These are phyloP conservation scores for Drosophila tropicalis DNA, from an alignment of 1,140 invertebrate species.

Conservation along the genomic window DNA sequence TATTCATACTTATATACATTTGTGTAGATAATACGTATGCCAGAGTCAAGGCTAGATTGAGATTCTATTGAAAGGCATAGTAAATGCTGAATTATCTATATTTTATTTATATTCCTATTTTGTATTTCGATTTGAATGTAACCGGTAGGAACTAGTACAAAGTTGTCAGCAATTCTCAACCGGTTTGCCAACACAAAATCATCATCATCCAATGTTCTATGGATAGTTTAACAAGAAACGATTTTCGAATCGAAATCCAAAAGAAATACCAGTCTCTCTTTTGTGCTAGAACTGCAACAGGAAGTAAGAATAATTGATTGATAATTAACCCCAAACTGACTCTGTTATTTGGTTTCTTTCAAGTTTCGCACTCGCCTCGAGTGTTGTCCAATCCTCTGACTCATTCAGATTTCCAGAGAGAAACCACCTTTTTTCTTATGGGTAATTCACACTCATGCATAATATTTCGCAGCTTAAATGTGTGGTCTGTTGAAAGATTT, in stretches of 20 bases:
- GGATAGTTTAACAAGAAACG: not conserved
- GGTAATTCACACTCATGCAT: slow-evolving; percentile 6
- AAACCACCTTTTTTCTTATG: slow-evolving; percentile 6
- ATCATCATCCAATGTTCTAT: not conserved
- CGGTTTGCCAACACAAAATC: slow-evolving; percentile 4
- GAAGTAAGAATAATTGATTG: slow-evolving; percentile 12
- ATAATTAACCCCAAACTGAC: slow-evolving; percentile 16
- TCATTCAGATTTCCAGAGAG: slow-evolving; percentile 12
- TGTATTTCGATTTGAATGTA: slow-evolving; percentile 14
- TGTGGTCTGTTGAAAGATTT: not conserved
- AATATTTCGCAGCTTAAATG: not conserved
- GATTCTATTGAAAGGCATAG: slow-evolving; percentile 6
- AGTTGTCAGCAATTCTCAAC: slow-evolving; percentile 5
- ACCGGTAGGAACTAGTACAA: slow-evolving; percentile 5
- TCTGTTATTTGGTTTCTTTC: not conserved
- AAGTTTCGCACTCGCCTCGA: not conserved
- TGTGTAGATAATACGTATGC: slow-evolving; percentile 5
- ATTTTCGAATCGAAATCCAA: not conserved
- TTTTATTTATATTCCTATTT: slow-evolving; percentile 4
- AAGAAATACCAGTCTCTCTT: slow-evolving; percentile 10
- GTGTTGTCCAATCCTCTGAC: not conserved
- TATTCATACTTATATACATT: not conserved
- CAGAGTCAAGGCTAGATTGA: slow-evolving; percentile 4
- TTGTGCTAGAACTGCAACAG: slow-evolving; percentile 4
- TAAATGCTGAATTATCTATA: slow-evolving; percentile 21